phyloP scores from a whole-genome alignment of 1,140 invertebrate species.

The Potamilus streckersoni region DNA sequence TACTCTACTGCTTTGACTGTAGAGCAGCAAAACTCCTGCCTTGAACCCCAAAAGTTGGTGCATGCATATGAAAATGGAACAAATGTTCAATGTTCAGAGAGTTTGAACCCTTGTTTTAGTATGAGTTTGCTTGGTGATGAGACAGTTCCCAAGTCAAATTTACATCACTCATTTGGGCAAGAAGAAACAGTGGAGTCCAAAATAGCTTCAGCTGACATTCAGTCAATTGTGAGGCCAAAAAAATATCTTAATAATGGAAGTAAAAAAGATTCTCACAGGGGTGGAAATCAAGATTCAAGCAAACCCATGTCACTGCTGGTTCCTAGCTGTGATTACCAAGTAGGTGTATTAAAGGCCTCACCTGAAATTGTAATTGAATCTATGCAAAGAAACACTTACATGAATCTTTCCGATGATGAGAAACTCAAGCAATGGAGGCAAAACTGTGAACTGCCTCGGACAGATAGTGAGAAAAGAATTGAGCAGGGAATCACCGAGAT shows the following conservation, averaged over 20 bases:
- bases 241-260: constrained; percentile 16
- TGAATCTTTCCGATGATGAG: constrained; percentile 36
- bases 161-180: constrained; percentile 12
- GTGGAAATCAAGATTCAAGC: constrained; percentile 6
- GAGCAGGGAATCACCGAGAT: constrained; percentile 15
- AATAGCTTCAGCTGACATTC: constrained; percentile 46
- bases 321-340: no score
- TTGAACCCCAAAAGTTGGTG: no score
- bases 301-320: not conserved
- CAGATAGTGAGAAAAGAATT: constrained; percentile 37
- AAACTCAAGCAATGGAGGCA: constrained; percentile 23
- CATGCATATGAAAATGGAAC: constrained; percentile 26
- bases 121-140: constrained; percentile 35
- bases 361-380: constrained; percentile 37
- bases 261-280: constrained; percentile 2
- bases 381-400: constrained; percentile 35
- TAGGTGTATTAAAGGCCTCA: constrained; percentile 12
- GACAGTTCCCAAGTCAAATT: constrained; percentile 14
- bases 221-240: constrained; percentile 45
- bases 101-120: constrained; percentile 48
- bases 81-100: constrained; percentile 44
- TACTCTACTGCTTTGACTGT: constrained; percentile 11
- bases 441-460: constrained; percentile 27
- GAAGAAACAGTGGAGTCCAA: constrained; percentile 38
- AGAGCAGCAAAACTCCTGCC: no score